Base-by-base conservation (phyloP, 1,140 invertebrate genomes). In the Potamilus streckersoni region DNA sequence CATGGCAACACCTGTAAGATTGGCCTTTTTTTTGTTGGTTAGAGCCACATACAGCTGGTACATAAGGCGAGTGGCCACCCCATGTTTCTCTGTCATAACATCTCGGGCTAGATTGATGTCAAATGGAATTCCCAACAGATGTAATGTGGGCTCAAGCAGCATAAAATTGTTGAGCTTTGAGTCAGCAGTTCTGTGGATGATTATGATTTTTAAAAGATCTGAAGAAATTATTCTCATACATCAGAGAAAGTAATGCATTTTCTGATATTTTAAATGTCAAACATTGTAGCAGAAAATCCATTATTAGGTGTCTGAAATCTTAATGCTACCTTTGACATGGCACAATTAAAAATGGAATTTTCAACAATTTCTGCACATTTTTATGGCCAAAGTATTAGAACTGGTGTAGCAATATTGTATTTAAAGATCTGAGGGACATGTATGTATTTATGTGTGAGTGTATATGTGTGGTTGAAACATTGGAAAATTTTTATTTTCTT, bases 91-190 rank as follows among this genome's bases (percentile, higher is more conserved):
- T 20, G 86, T 89, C 89, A 90, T 90, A 62, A 90, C 85, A 79
- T 88, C 86, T 49, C 86, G 74, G 19, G 89, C 90, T 56, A 85
- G 69, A 79, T 87, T 89, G n/a, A 88, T 90, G 65, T 90, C 88
- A 83, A 90, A 90, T 57, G 85, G 87, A 63, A 90, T 87, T 20
- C 84, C 87, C 65, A 90, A 78, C 38, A 89, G 74, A 76, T 89
- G 85, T 27, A 90, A 78, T 17, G 82, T 83, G 23, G 89, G 89
- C 70, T 90, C 89, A 68, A 90, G 63, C 23, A 89, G 80, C 31
- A 85, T 90, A 71, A 90, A 90, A 77, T 90, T 90, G 76, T 90
- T 90, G 71, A 90, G 86, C 80, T 90, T 89, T n/a, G 89, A 86
- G 71, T 89, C 88, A 62, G 87, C 76, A 31, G 88, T 87, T 66